phyloP scores from a whole-genome alignment of 2,797 vertebrate species.

The Xenentodon cancila region DNA sequence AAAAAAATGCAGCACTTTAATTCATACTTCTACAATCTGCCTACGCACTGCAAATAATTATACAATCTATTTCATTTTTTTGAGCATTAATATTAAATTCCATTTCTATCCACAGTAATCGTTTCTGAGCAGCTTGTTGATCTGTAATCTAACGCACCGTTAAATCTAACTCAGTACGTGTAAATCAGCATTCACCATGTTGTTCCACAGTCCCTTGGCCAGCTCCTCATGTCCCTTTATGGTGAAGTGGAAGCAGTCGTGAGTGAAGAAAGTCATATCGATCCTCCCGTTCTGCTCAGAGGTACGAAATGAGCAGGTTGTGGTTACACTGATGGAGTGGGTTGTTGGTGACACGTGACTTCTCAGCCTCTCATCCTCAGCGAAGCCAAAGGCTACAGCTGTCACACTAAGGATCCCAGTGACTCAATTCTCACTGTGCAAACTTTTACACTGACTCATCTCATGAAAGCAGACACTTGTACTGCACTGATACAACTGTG shows the following conservation, averaged over 20 bases:
- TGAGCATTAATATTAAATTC: neutral
- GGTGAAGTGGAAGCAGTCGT: slow-evolving; percentile 88
- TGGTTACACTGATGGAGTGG: slow-evolving; percentile 4
- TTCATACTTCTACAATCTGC: no score
- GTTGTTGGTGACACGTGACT: slow-evolving; percentile 7
- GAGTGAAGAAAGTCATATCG: slow-evolving; percentile 85
- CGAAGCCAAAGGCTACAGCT: slow-evolving; percentile 17
- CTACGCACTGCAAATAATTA: neutral
- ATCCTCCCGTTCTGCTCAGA: slow-evolving; percentile 78
- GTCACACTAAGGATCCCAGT: slow-evolving; percentile 15
- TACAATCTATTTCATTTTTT: neutral
- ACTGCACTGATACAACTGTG: neutral
- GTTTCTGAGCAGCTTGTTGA: neutral
- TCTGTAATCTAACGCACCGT: slow-evolving; percentile 5
- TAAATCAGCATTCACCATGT: slow-evolving; percentile 80
- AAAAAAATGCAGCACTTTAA: no score
- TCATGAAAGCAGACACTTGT: slow-evolving; percentile 13
- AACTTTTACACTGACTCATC: slow-evolving; percentile 27
- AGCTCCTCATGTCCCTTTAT: slow-evolving; percentile 87
- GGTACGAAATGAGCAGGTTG: slow-evolving; percentile 27
- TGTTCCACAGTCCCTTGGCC: slow-evolving; percentile 88
- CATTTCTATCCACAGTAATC: neutral
- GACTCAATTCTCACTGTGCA: slow-evolving; percentile 16
- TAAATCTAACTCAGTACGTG: neutral
- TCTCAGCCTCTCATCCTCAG: neutral